Conservation (phyloP, 2,113 vertebrate genomes). For the Trogon surrucura region DNA sequence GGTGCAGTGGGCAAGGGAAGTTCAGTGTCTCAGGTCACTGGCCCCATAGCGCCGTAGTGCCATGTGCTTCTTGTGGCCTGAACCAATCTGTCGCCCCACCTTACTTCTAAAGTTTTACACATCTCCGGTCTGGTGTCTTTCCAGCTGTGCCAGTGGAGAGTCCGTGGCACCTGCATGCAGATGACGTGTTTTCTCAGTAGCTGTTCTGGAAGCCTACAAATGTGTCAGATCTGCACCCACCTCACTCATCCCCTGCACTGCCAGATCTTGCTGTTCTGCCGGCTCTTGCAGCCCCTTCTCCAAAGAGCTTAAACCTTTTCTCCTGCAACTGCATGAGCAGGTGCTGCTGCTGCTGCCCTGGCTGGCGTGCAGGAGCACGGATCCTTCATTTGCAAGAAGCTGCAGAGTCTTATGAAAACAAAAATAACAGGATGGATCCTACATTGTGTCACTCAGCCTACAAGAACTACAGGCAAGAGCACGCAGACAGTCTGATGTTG, state of each 20-base stretch:
- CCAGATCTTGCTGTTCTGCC: background rate
- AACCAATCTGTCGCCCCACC: rapidly evolving
- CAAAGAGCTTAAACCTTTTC: background rate
- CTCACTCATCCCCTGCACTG: background rate
- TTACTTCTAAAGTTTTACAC: background rate
- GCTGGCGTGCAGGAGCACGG: too few relatives aligned
- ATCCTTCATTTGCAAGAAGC: background rate
- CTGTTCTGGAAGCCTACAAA: background rate
- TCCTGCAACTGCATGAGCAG: rapidly evolving
- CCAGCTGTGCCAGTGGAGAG: background rate
- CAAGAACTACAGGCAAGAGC: rapidly evolving
- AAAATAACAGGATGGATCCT: background rate
- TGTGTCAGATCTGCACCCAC: rapidly evolving
- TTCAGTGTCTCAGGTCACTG: rapidly evolving
- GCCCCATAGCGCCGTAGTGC: rapidly evolving
- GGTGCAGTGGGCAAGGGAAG: rapidly evolving
- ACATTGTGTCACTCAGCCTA: background rate
- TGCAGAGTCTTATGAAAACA: background rate
- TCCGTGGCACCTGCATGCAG: background rate
- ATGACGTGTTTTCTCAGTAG: rapidly evolving
- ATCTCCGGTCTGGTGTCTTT: background rate
- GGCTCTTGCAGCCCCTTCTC: background rate
- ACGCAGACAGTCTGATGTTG: rapidly evolving
- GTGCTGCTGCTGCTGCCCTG: background rate
- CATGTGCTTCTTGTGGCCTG: background rate